Evolutionary conservation across 2,113 vertebrate genomes (phyloP), one percentile per base, ranked within the genome.

Genomic region (Nerophis ophidion): DNA sequence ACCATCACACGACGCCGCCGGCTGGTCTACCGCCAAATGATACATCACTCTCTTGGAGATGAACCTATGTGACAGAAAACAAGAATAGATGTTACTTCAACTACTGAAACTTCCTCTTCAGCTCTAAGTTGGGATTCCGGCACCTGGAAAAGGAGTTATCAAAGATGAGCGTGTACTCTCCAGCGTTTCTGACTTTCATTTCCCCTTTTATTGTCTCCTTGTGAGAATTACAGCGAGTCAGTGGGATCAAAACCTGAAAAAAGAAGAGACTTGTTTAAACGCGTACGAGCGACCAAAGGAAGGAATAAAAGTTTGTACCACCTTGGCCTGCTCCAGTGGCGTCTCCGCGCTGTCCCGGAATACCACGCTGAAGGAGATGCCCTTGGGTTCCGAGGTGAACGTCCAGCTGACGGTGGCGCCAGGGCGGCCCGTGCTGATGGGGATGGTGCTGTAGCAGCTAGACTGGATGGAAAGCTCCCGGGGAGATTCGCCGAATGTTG

Each of bases 121-220:
- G 26, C 26, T 44, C 3, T 44, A 44, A 44, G 10, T 4, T 44
- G 33, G 15, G 14, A 15, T 34, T 0, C 40, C 6, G 8, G 19
- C 16, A 19, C 96, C 95, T 95, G 49, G 96, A 98, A 73, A 98
- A 98, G 2, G 95, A 95, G 84, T 98, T 98, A 90, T 98, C 96
- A 48, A 98, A 98, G 86, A 98, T 90, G 8, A 98, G 91, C 0
- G 87, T 88, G 85, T 98, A 98, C 74, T 94, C 85, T 75, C 96
- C 96, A 0, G 91, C 33, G 0, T 91, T 90, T 71, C 93, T 87
- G 49, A 91, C 92, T 77, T 95, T 98, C 63, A 98, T 87, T 65
- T 97, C 92, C 6, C 96, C 96, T 79, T 88, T 90, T 76, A 98
- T 92, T 4, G 80, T 93, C 81, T 97, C 93, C 80, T 93, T 95